Base-by-base conservation (phyloP, 2,113 vertebrate genomes). In the Riparia riparia region DNA sequence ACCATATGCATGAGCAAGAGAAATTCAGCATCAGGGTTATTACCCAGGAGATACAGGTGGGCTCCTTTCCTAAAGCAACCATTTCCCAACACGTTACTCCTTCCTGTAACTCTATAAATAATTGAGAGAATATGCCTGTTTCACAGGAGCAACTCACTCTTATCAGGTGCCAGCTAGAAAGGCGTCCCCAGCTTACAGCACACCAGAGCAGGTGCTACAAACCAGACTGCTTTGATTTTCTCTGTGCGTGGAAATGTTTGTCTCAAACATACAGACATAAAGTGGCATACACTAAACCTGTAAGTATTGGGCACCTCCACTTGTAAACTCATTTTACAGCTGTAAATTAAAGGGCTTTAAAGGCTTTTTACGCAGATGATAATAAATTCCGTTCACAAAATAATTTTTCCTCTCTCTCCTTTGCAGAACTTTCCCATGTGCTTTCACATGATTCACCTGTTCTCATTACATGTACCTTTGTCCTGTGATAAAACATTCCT, bases 311-410 rank as follows among this genome's bases (percentile, higher is more conserved):
- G 82, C 87, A 63, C 89, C 71, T 95, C 44, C 78, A 86, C 61
- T 95, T 91, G 77, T 93, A 93, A 97, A 95, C 70, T 93, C 68
- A 17, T 85, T 92, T 96, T 95, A 93, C 95, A 87, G 82, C 34
- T 84, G 89, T 91, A 97, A 97, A 96, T 96, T 94, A 73, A 82
- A 92, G 31, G n/a, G 24, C 68, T 94, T 97, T 95, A 95, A 94
- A 83, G 53, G 84, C 5, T 72, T 91, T 97, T 97, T 95, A 94
- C 74, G 82, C 47, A 97, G 92, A 88, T 94, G 80, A 74, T 96
- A 95, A 93, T 95, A 96, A 97, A 97, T 95, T 96, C 94, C 68
- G 72, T 61, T 79, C 86, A 84, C 51, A 93, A 82, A 93, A n/a
- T 18, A 3, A 47, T 72, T 89, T 83, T 72, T 71, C 42, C 32